Percentiles rank a stretch among this genome's conserved stretches.
Evolutionary conservation across 2,797 vertebrate genomes (phyloP).

Genomic region (Enteromius treurensis): DNA sequence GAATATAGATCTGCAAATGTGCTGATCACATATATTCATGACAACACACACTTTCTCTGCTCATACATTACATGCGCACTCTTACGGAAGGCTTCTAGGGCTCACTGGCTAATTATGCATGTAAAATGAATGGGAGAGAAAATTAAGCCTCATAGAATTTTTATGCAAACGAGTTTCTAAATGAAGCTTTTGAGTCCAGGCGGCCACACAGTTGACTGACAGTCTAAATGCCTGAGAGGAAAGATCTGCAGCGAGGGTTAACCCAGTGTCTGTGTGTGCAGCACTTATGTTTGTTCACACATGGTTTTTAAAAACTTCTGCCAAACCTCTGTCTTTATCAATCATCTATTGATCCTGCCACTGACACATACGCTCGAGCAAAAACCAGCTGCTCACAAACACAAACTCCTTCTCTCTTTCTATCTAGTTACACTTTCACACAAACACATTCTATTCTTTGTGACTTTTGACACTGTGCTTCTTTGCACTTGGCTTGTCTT

Average conservation of each 20-base stretch:
- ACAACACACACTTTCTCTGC: neutral
- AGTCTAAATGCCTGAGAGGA: conserved; percentile 46
- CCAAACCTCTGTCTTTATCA: conserved; percentile 55
- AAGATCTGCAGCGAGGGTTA: conserved; percentile 38
- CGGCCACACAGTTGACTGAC: conserved; percentile 43
- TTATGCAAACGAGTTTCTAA: conserved; percentile 66
- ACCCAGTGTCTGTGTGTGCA: conserved; percentile 34
- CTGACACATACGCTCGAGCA: conserved; percentile 41
- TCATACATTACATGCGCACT: conserved; percentile 22
- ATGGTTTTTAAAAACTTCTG: conserved; percentile 28
- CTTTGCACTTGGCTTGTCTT: conserved; percentile 19
- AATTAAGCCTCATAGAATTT: conserved; percentile 63
- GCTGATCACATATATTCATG: neutral
- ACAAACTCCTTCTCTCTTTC: conserved; percentile 6
- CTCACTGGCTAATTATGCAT: conserved; percentile 56
- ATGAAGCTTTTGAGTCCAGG: conserved; percentile 54
- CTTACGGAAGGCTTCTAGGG: conserved; percentile 16
- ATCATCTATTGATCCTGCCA: conserved; percentile 47
- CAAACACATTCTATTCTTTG: conserved; percentile 26
- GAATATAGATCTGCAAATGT: neutral
- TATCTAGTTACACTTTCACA: neutral
- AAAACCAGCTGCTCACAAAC: conserved; percentile 30
- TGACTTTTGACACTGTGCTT: conserved; percentile 32
- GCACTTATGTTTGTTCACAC: conserved; percentile 24
- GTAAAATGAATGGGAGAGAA: conserved; percentile 59